Evolutionary conservation across 2,797 vertebrate species (phyloP), one percentile per base, ranked within the genome.

Genomic region (Vespertilio murinus): DNA sequence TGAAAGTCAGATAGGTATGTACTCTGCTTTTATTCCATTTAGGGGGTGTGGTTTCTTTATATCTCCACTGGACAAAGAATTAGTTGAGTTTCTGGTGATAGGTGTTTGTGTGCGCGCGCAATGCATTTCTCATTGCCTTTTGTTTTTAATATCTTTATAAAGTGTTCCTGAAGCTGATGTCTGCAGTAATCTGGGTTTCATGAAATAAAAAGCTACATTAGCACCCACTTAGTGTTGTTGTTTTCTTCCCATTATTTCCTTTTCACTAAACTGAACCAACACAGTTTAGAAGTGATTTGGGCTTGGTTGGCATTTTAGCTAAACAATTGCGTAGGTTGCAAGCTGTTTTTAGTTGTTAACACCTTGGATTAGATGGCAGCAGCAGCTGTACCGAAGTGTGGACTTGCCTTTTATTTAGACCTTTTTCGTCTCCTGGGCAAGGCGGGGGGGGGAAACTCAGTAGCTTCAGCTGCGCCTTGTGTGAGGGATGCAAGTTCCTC

Each of bases 331-430:
- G 9, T 88, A 74, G 9, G 77, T 30, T 95, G 67, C 23, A 94
- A 96, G 90, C 61, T 96, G 0, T 91, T 97, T 97, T 96, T 16
- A 30, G 59, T 77, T 95, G 95, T 69, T 94, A 95, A 75, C 86
- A 75, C 61, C 93, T 97, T 95, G 87, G 97, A 97, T 98, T 96
- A 97, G 97, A 96, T 96, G 93, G 88, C 95, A 97, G 97, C 96
- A 96, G 95, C 96, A 79, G 47, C 90, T 69, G 95, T 52, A 94
- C 52, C 30, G 30, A 80, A 94, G 25, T 20, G 23, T 87, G 45
- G 88, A 52, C 81, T 96, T 96, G 47, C 89, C 77, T 88, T 69
- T 96, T 93, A 0, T 93, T 70, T 47, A 65, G 33, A 61, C 20
- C 90, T 40, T 64, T 49, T 65, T 64, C 38, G 79, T 84, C 42